Evolutionary conservation across 1,140 invertebrate genomes (phyloP), one percentile per base, ranked within the genome.

Genomic region (Macrocentrus cingulum): DNA sequence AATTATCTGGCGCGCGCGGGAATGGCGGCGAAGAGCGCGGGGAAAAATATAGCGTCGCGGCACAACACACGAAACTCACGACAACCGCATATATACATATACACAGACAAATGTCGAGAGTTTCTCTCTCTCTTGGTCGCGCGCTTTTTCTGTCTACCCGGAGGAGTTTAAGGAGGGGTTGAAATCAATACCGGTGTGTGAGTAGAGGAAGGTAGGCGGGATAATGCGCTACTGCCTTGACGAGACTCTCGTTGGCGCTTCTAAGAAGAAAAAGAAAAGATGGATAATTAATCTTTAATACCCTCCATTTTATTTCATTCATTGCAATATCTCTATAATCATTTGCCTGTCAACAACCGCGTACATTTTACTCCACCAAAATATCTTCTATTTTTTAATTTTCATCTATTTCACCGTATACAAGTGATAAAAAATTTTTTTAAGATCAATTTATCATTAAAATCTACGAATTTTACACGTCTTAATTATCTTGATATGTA

Each of bases 171-270:
- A 62, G 37, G 62, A 60, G 63, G 64, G 66, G 66, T 64, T 64
- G 66, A 69, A 73, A 73, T 73, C 71, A 73, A 73, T 73, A 73
- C 70, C 63, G 64, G 70, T 72, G 64, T 66, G 64, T 63, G 64
- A 65, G n/a, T n/a, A n/a, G 61, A 66, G 46, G 25, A 51, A 39
- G 46, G 52, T 55, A 66, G 61, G 64, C 66, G 67, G 66, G 69
- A 72, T 72, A 72, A 72, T 71, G 63, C 65, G 68, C 61, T 61
- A 64, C n/a, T n/a, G n/a, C 68, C 61, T 71, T 68, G 69, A 69
- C 66, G 67, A 69, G 69, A 68, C 53, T 66, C 51, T 63, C 63
- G 59, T 29, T 29, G 4, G 4, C 25, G 4, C 25, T 29, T n/a
- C n/a, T n/a, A n/a, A 56, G 22, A 22, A 57, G 22, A 23, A 23